Evolutionary conservation across 1,140 invertebrate species (phyloP), one percentile per base, ranked within the genome.

Genomic region (Bicyclus anynana): DNA sequence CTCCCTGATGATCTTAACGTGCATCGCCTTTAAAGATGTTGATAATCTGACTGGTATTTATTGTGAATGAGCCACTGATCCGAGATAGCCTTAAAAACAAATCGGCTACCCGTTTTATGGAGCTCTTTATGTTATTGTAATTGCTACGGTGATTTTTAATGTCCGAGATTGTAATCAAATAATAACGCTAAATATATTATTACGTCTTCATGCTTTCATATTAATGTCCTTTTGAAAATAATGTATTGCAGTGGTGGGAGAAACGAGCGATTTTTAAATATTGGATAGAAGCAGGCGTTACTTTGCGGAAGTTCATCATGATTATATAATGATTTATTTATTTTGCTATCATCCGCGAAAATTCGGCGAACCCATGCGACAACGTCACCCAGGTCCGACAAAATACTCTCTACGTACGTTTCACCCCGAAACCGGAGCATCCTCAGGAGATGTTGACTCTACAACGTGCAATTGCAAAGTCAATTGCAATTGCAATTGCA

Each of bases 111-210:
- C 50, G 54, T 58, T 62, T 58, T 49, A 62, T 58, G 59, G 50
- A 27, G 23, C 46, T 53, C 54, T 62, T 57, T 58, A 62, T 48
- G 44, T 62, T 57, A 62, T 54, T 54, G 38, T 61, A 61, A 61
- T 61, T 61, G 33, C 52, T 50, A 49, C 21, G 59, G 46, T 18
- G 57, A 59, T 53, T 10, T 53, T 59, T 59, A 59, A 53, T 29
- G 35, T 44, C 50, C 35, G 14, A 50, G 59, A 61, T 60, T 44
- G 46, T 16, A 50, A 61, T 61, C 59, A 26, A 46, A 51, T 61
- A 61, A 54, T 54, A 54, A 54, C 48, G 59, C 47, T 61, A 50
- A 61, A 61, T 61, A 61, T 55, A 61, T 61, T 59, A 59, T 59
- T 61, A 61, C 55, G 59, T 61, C 59, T 61, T 61, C 59, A 54